Percentiles rank a stretch among this genome's conserved stretches.
These are phyloP conservation scores for Xanthostigma xanthostigma DNA, from an alignment of 2,888 invertebrate genomes.

Conservation along the genomic window DNA sequence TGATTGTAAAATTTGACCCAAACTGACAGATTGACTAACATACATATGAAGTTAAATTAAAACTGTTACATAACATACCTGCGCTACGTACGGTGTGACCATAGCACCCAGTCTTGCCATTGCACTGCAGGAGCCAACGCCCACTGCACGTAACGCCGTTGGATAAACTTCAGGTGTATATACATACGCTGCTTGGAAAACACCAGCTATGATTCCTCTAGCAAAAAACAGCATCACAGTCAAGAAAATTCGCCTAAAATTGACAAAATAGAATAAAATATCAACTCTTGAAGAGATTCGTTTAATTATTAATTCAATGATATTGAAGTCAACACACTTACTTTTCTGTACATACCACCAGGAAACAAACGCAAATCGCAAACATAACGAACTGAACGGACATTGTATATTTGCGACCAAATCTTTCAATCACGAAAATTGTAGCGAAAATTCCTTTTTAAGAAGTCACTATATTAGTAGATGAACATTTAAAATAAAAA, in stretches of 20 bases:
- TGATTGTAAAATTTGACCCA: too few relatives aligned
- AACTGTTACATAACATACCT: conserved; percentile 37
- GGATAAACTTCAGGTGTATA: conserved; percentile 95
- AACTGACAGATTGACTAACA: too few relatives aligned
- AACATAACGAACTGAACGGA: conserved; percentile 82
- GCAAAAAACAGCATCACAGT: conserved; percentile 78
- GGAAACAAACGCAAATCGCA: conserved; percentile 54
- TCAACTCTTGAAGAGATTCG: not conserved
- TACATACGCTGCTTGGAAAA: conserved; percentile 90
- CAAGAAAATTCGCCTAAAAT: conserved; percentile 52
- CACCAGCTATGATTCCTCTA: conserved; percentile 81
- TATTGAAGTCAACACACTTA: conserved; percentile 28
- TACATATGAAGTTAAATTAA: too few relatives aligned
- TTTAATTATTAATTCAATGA: conserved; percentile 3
- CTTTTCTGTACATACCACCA: conserved; percentile 60
- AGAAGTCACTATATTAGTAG: conserved; percentile 16
- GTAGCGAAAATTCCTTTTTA: conserved; percentile 67
- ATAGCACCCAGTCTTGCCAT: conserved; percentile 87
- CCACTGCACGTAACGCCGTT: conserved; percentile 72
- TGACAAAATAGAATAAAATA: conserved; percentile 14
- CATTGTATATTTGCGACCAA: conserved; percentile 86
- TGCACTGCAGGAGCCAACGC: conserved; percentile 84
- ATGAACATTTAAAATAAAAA: conserved; percentile 2
- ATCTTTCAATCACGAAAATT: conserved; percentile 75
- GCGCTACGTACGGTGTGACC: conserved; percentile 86